phyloP scores from a whole-genome alignment of 2,888 invertebrate genomes.

The Bombyx huttoni region DNA sequence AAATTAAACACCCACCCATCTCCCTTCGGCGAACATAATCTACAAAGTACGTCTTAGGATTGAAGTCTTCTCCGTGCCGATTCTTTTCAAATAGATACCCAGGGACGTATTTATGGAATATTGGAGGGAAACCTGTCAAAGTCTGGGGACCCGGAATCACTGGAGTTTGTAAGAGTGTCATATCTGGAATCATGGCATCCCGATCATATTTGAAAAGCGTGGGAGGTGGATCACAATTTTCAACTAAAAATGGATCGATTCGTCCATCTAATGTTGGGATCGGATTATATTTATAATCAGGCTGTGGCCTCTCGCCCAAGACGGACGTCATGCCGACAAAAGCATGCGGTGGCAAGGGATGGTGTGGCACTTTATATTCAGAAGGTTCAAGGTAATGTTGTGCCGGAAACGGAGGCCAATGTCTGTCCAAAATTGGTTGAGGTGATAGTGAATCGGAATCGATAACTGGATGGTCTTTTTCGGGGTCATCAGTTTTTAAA shows the following conservation, averaged over 20 bases:
- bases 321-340: conserved; percentile 60
- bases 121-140: conserved; percentile 57
- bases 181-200: conserved; percentile 57
- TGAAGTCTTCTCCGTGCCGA: conserved; percentile 62
- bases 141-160: conserved; percentile 51
- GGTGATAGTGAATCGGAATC: conserved; percentile 52
- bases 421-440: conserved; percentile 44
- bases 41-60: conserved; percentile 65
- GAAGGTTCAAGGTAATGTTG: conserved; percentile 55
- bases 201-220: conserved; percentile 57
- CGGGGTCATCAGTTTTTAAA: conserved; percentile 48
- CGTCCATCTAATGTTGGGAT: conserved; percentile 49
- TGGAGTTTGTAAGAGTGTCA: conserved; percentile 39
- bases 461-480: conserved; percentile 37
- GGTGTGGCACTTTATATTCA: conserved; percentile 40
- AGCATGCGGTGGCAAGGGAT: conserved; percentile 52
- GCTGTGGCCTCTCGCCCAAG: conserved; percentile 48
- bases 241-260: conserved; percentile 49
- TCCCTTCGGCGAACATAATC: conserved; percentile 67
- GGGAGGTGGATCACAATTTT: conserved; percentile 42
- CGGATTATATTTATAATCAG: conserved; percentile 55
- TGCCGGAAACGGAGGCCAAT: conserved; percentile 63
- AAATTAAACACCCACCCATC: conserved; percentile 70
- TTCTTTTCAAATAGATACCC: conserved; percentile 57
- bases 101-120: conserved; percentile 61